phyloP scores from a whole-genome alignment of 2,888 invertebrate genomes.

The Ypsolopha scabrella region DNA sequence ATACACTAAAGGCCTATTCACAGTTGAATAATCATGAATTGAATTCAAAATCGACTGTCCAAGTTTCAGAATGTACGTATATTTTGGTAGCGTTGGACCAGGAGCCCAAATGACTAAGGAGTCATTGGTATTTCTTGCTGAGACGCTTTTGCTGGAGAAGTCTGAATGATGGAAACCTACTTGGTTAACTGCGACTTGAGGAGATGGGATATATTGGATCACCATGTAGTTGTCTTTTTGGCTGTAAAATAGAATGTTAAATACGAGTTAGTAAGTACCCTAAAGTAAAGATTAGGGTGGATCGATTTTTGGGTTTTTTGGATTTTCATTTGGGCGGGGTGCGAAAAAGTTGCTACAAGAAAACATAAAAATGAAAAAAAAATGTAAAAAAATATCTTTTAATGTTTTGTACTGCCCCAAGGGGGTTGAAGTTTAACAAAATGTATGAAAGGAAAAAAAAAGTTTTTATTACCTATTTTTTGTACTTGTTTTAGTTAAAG shows the following conservation, averaged over 20 bases:
- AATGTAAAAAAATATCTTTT: no score
- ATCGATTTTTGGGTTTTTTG: no score
- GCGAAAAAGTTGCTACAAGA: no score
- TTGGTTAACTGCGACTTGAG: constrained; percentile 48
- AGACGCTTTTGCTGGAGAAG: constrained; percentile 23
- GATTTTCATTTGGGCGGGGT: no score
- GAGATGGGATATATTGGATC: constrained; percentile 45
- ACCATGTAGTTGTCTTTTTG: constrained; percentile 24
- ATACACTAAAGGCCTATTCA: constrained; percentile 32
- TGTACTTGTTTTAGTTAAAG: no score
- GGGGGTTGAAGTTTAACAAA: no score
- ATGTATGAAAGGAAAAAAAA: no score
- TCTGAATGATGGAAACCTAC: constrained; percentile 50
- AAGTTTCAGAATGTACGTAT: constrained; percentile 37
- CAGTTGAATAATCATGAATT: constrained; percentile 38
- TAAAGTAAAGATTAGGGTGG: no score
- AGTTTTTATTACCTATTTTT: no score
- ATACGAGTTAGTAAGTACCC: not conserved
- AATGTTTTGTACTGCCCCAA: no score
- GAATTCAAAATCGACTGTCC: constrained; percentile 39
- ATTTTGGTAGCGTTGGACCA: constrained; percentile 23
- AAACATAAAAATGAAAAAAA: no score
- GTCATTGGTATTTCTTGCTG: constrained; percentile 30
- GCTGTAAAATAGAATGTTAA: constrained; percentile 22
- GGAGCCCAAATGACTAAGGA: constrained; percentile 48